phyloP scores from a whole-genome alignment of 2,797 vertebrate species.

The Anguilla marmorata region DNA sequence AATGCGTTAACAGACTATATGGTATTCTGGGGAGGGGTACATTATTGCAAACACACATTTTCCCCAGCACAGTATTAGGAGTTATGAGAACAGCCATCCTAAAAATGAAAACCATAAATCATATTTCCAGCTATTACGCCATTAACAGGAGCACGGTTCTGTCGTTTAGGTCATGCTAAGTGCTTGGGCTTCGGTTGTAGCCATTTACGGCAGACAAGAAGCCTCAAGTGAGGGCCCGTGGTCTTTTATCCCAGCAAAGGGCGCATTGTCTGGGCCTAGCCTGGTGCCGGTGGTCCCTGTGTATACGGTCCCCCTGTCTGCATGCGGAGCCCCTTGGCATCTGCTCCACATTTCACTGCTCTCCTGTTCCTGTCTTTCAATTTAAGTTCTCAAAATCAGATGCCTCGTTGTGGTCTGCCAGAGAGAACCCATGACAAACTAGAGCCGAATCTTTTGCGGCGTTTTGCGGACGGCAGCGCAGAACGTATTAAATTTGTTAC shows the following conservation, averaged over 20 bases:
- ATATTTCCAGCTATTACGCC: constrained; percentile 70
- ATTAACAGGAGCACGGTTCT: constrained; percentile 77
- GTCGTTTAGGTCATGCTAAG: constrained; percentile 76
- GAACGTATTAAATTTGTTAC: constrained; percentile 91
- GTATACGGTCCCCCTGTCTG: constrained; percentile 36
- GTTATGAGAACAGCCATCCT: constrained; percentile 71
- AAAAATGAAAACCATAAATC: constrained; percentile 81
- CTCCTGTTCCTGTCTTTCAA: constrained; percentile 57
- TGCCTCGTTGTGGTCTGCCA: constrained; percentile 80
- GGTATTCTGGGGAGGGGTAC: constrained; percentile 65
- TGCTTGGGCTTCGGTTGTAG: constrained; percentile 68
- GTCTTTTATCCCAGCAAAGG: constrained; percentile 46
- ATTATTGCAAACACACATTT: constrained; percentile 78
- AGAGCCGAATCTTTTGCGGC: constrained; percentile 72
- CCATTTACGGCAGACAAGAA: constrained; percentile 48
- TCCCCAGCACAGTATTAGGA: constrained; percentile 72
- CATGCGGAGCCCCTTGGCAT: constrained; percentile 64
- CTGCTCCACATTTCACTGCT: constrained; percentile 68
- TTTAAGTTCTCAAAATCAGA: constrained; percentile 74
- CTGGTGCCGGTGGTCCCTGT: constrained; percentile 59
- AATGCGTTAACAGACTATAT: constrained; percentile 74
- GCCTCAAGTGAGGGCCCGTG: constrained; percentile 32
- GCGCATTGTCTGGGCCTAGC: constrained; percentile 56
- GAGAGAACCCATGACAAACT: constrained; percentile 79
- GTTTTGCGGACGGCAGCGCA: constrained; percentile 72